Evolutionary conservation across 2,888 invertebrate genomes (phyloP), one percentile per base, ranked within the genome.

Genomic region (Cephus pygmeus): DNA sequence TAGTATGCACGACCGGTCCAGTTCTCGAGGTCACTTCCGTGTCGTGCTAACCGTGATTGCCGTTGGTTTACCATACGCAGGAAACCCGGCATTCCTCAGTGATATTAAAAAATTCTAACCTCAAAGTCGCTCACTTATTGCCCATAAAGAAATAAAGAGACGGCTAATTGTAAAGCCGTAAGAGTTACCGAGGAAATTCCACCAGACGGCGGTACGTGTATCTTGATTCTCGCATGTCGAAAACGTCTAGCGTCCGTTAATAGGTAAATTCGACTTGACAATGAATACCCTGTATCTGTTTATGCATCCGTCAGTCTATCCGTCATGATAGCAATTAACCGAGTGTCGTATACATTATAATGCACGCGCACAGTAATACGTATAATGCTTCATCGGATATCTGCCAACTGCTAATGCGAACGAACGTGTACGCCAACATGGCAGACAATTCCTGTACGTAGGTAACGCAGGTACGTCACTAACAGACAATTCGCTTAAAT

Each of bases 321-420:
- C 80, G 81, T 82, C 81, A 77, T 78, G 77, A 83, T 80, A 85
- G 84, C 85, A 87, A 87, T 88, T 88, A 86, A 82, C 81, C 80
- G 80, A 79, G 85, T 40, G 40, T 40, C 40, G 40, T 40, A 40
- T 40, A 40, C 40, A 40, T 75, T 78, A 82, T 85, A 85, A 86
- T 84, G 81, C 79, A 75, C 71, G 79, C 40, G 40, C 15, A 40
- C 40, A 40, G 40, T 40, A 40, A 40, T 40, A 40, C 40, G 40
- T 6, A 40, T 40, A 40, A 40, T 40, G 40, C 40, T 40, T 40
- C 40, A 40, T 40, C 40, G 40, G 40, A 40, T 35, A 78, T 76
- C 75, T 80, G 76, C 75, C 77, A 75, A 73, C 69, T 15, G 73
- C 12, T 34, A 69, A 56, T 31, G 30, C 30, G 76, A 69, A 23